Conservation (phyloP, 2,797 vertebrate species). For the Petrocephalus sullivani region DNA sequence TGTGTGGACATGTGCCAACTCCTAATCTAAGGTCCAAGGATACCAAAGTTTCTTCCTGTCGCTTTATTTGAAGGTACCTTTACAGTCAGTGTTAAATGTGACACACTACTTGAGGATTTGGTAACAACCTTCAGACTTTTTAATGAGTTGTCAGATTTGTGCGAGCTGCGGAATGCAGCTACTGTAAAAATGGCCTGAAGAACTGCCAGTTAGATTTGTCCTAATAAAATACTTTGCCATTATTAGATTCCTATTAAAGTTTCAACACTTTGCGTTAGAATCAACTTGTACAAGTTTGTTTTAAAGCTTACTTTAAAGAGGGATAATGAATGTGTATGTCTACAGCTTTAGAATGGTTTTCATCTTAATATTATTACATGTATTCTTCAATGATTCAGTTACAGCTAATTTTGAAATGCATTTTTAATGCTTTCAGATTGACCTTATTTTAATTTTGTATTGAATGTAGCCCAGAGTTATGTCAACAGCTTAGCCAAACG, state of each 20-base stretch:
- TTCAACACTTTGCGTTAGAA: neutral
- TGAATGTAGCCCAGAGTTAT: neutral
- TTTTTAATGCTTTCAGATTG: neutral
- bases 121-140: neutral
- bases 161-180: neutral
- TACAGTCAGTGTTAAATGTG: neutral
- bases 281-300: neutral
- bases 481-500: neutral
- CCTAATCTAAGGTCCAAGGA: neutral
- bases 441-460: neutral
- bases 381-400: neutral
- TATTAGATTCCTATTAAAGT: neutral
- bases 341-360: neutral
- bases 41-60: neutral
- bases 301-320: neutral
- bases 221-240: neutral
- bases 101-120: neutral
- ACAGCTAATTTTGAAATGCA: neutral
- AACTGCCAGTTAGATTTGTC: neutral
- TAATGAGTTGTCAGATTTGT: neutral
- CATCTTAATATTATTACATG: neutral
- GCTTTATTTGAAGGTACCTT: neutral
- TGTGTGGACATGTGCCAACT: neutral
- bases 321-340: neutral
- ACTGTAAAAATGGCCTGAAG: neutral